These are phyloP conservation scores for Rhaphigaster nebulosa DNA, from an alignment of 2,888 invertebrate genomes.

Conservation along the genomic window DNA sequence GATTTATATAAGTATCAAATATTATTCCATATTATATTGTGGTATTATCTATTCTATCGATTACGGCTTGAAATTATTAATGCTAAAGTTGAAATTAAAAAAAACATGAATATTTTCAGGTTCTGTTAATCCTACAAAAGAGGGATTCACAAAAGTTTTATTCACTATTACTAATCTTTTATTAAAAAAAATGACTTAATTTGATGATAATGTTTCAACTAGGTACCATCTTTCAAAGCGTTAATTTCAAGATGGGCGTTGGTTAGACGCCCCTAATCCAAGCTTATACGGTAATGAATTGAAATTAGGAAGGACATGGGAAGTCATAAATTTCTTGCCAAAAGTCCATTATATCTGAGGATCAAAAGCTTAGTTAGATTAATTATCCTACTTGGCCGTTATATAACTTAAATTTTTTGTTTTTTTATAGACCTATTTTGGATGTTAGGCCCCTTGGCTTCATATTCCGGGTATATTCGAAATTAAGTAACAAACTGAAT, in stretches of 20 bases:
- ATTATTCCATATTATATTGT: no score
- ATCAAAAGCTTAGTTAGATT: constrained; percentile 20
- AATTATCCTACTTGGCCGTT: not conserved
- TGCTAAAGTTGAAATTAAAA: no score
- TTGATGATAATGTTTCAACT: not conserved
- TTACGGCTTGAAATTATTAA: no score
- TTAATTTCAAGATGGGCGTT: not conserved
- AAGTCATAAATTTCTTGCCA: not conserved
- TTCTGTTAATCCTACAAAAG: no score
- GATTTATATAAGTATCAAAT: no score
- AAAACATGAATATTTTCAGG: no score
- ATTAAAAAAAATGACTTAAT: not conserved
- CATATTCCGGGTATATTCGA: no score
- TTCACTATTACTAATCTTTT: not conserved
- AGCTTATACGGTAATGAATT: not conserved
- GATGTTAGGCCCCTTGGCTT: no score
- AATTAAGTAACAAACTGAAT: no score
- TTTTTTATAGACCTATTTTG: no score
- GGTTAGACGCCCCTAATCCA: not conserved
- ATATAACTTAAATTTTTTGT: not conserved
- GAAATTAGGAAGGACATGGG: not conserved
- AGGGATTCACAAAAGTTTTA: not conserved
- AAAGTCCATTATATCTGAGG: not conserved
- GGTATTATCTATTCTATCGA: no score
- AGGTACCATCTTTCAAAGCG: not conserved